Evolutionary conservation across 2,888 invertebrate genomes (phyloP), one percentile per base, ranked within the genome.

Genomic region (Elysia crispata): DNA sequence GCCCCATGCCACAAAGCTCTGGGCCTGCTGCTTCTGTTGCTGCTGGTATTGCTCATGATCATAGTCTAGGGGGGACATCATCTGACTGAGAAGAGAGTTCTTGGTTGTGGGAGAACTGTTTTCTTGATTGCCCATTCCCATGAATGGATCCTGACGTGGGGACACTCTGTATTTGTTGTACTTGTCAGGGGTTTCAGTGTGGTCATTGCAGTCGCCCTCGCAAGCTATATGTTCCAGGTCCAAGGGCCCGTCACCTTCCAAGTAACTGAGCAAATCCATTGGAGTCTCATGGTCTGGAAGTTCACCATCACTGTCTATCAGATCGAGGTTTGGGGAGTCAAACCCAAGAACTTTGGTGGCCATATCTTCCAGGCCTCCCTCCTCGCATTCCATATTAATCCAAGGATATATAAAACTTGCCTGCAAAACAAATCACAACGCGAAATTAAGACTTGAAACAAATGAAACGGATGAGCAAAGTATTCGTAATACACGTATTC

Each of bases 271-370:
- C 64, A 79, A 79, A 70, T 79, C 79, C 73, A 79, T 64, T 49
- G 79, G n/a, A n/a, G 57, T n/a, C 50, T 79, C 79, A 50, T 79
- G 50, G 31, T 73, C 79, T 0, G 79, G 73, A n/a, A 79, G 73
- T n/a, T 64, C 66, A 23, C 33, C 49, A 31, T 79, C 73, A 25
- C 66, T 73, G 15, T 79, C 73, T 23, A 33, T 20, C 20, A 33
- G 25, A 1, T 49, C 18, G 6, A 54, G 33, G 15, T 30, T 54
- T 57, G 69, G 41, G 25, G 70, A 41, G 15, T 18, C n/a, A 5
- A 33, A 54, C 0, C 8, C 66, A 66, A 66, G 66, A 20, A 66
- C 0, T 23, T 1, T 1, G 28, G n/a, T 60, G 41, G 11, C 28
- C 20, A 75, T 64, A n/a, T 76, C 67, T 30, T 25, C 66, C 6